A percentile compares a stretch with the other conserved stretches of the same genome.
phyloP scores from a whole-genome alignment of 2,113 vertebrate genomes.

The Tachuris rubrigastra region DNA sequence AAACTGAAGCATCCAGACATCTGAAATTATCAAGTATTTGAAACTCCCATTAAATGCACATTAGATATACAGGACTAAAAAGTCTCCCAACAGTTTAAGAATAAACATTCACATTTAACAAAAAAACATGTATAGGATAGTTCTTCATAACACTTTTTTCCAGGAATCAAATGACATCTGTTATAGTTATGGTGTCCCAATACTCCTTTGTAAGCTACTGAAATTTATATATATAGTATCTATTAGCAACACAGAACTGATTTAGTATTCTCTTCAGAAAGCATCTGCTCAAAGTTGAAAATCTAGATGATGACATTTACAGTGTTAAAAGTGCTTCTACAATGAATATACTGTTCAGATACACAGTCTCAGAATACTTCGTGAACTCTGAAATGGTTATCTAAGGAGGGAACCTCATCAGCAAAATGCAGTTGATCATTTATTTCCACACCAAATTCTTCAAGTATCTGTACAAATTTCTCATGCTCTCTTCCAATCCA shows the following conservation, averaged over 20 bases:
- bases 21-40: not conserved
- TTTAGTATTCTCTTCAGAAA: constrained; percentile 6
- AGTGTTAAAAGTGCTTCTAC: constrained; percentile 34
- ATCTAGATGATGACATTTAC: constrained; percentile 5
- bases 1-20: not conserved
- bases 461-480: constrained; percentile 85
- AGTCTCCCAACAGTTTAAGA: not conserved
- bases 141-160: not conserved
- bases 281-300: constrained; percentile 2
- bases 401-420: constrained; percentile 85
- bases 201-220: not conserved
- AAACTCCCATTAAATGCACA: not conserved
- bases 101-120: not conserved
- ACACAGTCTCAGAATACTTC: constrained; percentile 77
- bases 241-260: not conserved
- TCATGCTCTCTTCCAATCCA: constrained; percentile 95
- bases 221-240: not conserved
- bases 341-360: not conserved
- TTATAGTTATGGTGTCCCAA: not conserved
- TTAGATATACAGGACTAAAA: not conserved
- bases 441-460: constrained; percentile 82
- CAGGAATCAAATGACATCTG: not conserved
- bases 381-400: constrained; percentile 96
- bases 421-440: constrained; percentile 88
- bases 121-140: not conserved